A percentile compares a stretch with the other conserved stretches of the same genome.
phyloP scores from a whole-genome alignment of 2,888 invertebrate genomes.

The Aquatica leii region DNA sequence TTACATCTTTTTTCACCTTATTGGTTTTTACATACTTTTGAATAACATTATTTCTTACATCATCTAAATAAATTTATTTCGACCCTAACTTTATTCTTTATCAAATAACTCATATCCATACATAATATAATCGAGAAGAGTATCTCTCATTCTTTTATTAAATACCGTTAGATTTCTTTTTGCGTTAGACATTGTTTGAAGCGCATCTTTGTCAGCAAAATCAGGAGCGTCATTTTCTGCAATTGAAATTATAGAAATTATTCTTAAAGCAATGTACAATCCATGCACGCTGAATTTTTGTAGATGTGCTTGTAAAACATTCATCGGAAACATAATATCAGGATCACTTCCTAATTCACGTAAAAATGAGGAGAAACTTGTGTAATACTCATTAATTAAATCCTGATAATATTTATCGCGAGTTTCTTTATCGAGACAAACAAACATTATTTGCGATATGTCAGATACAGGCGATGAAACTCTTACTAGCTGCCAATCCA shows the following conservation, averaged over 20 bases:
- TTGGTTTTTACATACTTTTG: no score
- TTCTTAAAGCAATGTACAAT: slow-evolving; percentile 40
- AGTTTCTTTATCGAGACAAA: slow-evolving; percentile 46
- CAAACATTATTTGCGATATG: slow-evolving; percentile 50
- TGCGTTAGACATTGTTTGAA: no score
- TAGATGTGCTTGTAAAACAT: slow-evolving; percentile 46
- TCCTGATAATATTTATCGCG: slow-evolving; percentile 47
- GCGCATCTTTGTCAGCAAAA: no score
- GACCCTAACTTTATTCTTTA: no score
- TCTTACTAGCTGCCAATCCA: slow-evolving; percentile 44
- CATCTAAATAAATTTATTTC: no score
- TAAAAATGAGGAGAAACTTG: slow-evolving; percentile 45
- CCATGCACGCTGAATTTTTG: slow-evolving; percentile 41
- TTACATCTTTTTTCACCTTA: no score
- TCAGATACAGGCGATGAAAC: slow-evolving; percentile 47
- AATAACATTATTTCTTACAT: no score
- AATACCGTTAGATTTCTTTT: no score
- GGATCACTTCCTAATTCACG: slow-evolving; percentile 46
- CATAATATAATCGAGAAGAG: no score
- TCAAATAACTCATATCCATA: no score
- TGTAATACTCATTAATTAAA: slow-evolving; percentile 49
- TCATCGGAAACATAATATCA: slow-evolving; percentile 46
- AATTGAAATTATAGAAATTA: slow-evolving; percentile 30
- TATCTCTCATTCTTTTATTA: no score
- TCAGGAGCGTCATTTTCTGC: not conserved